A percentile compares a stretch with the other conserved stretches of the same genome.
Evolutionary conservation across 1,140 invertebrate species (phyloP).

Genomic region (Lordiphosa mommai): DNA sequence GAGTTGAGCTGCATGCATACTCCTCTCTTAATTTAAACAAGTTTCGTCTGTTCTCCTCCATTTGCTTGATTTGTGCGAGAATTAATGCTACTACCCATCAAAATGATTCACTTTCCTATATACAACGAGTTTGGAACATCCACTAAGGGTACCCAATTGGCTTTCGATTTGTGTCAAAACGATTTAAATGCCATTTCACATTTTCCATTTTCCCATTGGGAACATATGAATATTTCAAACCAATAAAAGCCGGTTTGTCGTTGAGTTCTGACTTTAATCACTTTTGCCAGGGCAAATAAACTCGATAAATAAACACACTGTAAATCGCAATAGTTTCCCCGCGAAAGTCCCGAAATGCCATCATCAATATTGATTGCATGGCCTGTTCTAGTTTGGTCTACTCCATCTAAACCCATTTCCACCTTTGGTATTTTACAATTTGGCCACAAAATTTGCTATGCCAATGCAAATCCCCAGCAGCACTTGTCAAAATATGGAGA

Average conservation of each 20-base stretch:
- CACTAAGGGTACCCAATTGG: too few relatives aligned
- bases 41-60: too few relatives aligned
- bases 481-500: constrained; percentile 49
- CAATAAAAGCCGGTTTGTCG: neutral
- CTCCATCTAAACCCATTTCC: neutral
- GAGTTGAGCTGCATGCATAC: too few relatives aligned
- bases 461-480: constrained; percentile 66
- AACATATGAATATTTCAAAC: constrained; percentile 1
- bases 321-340: too few relatives aligned
- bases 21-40: too few relatives aligned
- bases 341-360: neutral
- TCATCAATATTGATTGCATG: constrained; percentile 44
- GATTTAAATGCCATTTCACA: too few relatives aligned
- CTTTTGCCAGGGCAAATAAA: constrained; percentile 30
- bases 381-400: neutral
- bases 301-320: constrained; percentile 27
- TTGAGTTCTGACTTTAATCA: constrained; percentile 26
- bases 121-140: too few relatives aligned
- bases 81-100: too few relatives aligned
- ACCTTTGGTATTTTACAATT: constrained; percentile 45
- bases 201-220: neutral
- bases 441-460: constrained; percentile 68
- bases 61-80: too few relatives aligned
- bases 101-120: too few relatives aligned
- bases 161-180: too few relatives aligned